Conservation (phyloP, 2,113 vertebrate genomes). For the Brachypteracias leptosomus region DNA sequence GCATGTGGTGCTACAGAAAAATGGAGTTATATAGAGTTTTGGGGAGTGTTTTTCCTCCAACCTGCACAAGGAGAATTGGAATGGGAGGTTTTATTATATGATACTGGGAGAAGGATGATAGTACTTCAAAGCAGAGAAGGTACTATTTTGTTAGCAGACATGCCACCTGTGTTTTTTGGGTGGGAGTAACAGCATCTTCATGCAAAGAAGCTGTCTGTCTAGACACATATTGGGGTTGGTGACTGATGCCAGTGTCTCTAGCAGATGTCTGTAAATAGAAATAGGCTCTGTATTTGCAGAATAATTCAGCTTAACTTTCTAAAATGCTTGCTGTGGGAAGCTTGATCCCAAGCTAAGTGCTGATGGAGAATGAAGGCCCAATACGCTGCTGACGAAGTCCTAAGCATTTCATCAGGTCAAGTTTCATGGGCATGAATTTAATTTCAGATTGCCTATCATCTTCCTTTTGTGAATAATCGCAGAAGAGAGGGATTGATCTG, state of each 20-base stretch:
- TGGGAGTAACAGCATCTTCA: not conserved
- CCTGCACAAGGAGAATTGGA: not conserved
- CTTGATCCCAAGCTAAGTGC: not conserved
- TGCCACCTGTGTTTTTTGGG: not conserved
- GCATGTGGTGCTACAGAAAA: not conserved
- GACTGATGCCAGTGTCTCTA: not conserved
- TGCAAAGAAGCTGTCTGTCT: not conserved
- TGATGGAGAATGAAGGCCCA: not conserved
- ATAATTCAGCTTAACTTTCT: slow-evolving; percentile 1
- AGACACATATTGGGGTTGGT: not conserved
- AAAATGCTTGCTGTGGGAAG: not conserved
- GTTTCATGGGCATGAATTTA: not conserved
- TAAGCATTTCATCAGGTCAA: not conserved
- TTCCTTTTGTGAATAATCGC: not conserved
- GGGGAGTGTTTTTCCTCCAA: not conserved
- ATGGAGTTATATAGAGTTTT: not conserved
- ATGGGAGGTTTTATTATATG: not conserved
- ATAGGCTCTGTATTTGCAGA: not conserved
- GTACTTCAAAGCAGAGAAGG: not conserved
- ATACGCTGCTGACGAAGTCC: not conserved
- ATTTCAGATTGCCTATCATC: not conserved
- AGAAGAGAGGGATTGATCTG: not conserved
- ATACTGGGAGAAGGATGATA: not conserved
- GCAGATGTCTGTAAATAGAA: not conserved
- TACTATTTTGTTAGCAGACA: not conserved